Percentiles rank a stretch among this genome's conserved stretches.
Evolutionary conservation across 2,888 invertebrate genomes (phyloP).

Genomic region (Aethes cnicana): DNA sequence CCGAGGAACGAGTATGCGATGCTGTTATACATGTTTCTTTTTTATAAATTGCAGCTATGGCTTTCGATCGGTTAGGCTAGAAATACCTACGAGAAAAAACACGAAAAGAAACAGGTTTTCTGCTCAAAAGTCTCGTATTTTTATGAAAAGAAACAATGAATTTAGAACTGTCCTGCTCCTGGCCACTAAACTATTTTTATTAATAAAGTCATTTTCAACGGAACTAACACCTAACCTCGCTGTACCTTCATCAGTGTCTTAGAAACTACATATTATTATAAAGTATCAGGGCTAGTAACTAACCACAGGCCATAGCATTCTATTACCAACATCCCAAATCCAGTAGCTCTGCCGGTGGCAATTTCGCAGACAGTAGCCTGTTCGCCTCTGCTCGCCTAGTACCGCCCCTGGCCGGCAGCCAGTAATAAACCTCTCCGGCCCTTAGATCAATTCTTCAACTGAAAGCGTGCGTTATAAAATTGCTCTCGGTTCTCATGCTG

Average conservation of each 20-base stretch:
- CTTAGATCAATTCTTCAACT: constrained; percentile 32
- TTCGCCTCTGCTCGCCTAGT: constrained; percentile 45
- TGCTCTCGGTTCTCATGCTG: neutral
- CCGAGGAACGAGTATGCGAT: constrained; percentile 21
- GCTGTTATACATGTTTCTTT: constrained; percentile 24
- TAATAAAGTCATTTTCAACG: no score
- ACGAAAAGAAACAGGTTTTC: neutral
- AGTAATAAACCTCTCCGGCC: constrained; percentile 32
- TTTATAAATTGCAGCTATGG: constrained; percentile 24
- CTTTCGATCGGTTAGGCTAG: constrained; percentile 8
- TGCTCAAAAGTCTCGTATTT: no score
- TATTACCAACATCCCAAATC: constrained; percentile 28
- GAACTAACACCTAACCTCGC: no score
- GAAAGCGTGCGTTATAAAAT: constrained; percentile 2
- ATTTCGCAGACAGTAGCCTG: constrained; percentile 47
- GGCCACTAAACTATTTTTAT: neutral
- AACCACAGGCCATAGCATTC: constrained; percentile 4
- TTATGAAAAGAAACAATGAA: no score
- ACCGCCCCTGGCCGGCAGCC: constrained; percentile 47
- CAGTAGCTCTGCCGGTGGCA: constrained; percentile 38
- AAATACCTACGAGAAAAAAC: neutral
- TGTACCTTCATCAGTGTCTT: no score
- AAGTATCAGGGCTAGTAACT: neutral
- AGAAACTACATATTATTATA: no score
- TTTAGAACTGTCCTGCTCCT: no score